Percentiles rank a stretch among this genome's conserved stretches.
Conservation (phyloP, 2,113 vertebrate species). For the Vidua chalybeata region DNA sequence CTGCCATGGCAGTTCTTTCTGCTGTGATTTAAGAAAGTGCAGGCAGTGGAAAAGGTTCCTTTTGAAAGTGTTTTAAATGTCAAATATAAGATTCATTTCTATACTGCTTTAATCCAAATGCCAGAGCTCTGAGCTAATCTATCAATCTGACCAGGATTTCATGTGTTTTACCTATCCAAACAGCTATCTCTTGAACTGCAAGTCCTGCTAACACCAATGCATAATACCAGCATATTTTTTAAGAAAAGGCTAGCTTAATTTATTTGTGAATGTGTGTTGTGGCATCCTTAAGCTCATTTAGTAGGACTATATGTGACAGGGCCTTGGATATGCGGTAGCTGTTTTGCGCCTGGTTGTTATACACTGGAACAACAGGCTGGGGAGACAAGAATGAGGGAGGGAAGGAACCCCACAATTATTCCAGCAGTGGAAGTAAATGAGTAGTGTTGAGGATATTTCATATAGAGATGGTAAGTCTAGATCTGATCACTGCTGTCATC, state of each 20-base stretch:
- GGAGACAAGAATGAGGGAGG: background rate
- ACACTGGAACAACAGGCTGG: background rate
- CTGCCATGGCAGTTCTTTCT: conserved; percentile 63
- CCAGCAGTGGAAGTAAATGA: background rate
- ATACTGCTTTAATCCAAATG: conserved; percentile 75
- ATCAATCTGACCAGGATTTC: conserved; percentile 67
- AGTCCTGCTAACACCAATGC: background rate
- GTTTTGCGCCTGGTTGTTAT: background rate
- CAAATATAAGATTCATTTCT: conserved; percentile 79
- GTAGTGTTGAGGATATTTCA: background rate
- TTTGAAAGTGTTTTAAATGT: conserved; percentile 75
- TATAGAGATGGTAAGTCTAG: background rate
- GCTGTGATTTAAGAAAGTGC: conserved; percentile 75
- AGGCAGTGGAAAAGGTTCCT: conserved; percentile 71
- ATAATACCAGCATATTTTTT: background rate
- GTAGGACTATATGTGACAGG: background rate
- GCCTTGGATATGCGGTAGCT: background rate
- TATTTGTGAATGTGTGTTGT: background rate
- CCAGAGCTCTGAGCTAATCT: conserved; percentile 66
- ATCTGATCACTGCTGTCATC: background rate
- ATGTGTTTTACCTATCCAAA: conserved; percentile 53
- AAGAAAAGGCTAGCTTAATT: background rate
- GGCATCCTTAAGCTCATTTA: background rate
- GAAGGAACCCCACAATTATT: background rate
- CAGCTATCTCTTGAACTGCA: conserved; percentile 27